Evolutionary conservation across 2,113 vertebrate species (phyloP).

Genomic region (Nettapus auritus): DNA sequence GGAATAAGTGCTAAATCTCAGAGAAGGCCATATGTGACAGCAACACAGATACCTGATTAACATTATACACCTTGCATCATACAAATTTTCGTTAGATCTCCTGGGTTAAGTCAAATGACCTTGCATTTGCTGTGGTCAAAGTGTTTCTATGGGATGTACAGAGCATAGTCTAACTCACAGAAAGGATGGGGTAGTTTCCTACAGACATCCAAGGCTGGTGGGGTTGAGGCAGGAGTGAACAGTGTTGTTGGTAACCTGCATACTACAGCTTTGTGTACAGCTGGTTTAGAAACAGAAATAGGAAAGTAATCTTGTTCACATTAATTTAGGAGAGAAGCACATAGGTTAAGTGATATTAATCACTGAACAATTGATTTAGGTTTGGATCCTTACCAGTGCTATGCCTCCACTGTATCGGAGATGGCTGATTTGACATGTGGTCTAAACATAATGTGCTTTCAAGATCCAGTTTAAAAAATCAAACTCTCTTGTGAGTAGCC

Average conservation of each 20-base stretch:
- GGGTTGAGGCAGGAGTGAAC: neutral
- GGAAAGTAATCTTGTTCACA: neutral
- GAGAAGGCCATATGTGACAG: neutral
- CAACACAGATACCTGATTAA: neutral
- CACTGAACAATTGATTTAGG: neutral
- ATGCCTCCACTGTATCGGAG: neutral
- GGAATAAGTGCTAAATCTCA: neutral
- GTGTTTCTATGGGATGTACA: neutral
- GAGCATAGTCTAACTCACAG: neutral
- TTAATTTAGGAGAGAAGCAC: neutral
- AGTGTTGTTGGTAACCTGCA: neutral
- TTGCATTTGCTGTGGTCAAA: neutral
- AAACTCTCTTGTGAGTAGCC: neutral
- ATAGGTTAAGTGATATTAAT: neutral
- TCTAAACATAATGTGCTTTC: neutral
- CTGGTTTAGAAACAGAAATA: neutral
- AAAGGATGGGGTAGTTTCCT: neutral
- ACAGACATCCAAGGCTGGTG: neutral
- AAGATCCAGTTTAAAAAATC: neutral
- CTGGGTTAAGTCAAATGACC: neutral
- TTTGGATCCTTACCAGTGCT: neutral
- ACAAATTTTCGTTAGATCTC: neutral
- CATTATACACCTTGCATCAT: neutral
- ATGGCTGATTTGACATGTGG: neutral
- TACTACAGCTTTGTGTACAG: neutral